phyloP scores from a whole-genome alignment of 2,113 vertebrate genomes.

The Cranoglanis bouderius region DNA sequence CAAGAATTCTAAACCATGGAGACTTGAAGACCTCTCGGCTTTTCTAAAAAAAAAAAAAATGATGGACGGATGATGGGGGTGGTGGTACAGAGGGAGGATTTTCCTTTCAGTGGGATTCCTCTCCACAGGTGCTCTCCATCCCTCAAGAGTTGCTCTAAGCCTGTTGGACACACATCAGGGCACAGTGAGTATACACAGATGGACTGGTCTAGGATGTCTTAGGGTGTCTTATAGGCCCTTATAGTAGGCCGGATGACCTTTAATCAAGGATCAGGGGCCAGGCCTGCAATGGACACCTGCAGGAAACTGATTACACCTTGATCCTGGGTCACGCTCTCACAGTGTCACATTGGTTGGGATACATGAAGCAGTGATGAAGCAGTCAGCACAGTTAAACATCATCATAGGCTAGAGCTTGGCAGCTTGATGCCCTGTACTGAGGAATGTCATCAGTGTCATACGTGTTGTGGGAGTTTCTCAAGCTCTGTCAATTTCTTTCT shows the following conservation, averaged over 20 bases:
- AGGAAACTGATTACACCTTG: constrained; percentile 55
- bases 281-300: constrained; percentile 65
- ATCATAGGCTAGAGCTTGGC: background rate
- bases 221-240: constrained; percentile 71
- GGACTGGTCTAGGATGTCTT: constrained; percentile 58
- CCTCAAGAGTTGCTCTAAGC: constrained; percentile 73
- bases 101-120: constrained; percentile 63
- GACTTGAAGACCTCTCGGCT: constrained; percentile 69
- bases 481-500: constrained; percentile 25
- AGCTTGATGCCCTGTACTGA: background rate
- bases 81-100: constrained; percentile 61
- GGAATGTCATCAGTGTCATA: constrained; percentile 35
- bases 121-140: constrained; percentile 66
- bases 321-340: constrained; percentile 62
- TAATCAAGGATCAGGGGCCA: constrained; percentile 74
- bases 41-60: constrained; percentile 55
- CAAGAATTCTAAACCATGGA: constrained; percentile 65
- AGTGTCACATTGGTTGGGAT: constrained; percentile 49
- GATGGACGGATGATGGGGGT: constrained; percentile 54
- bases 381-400: constrained; percentile 63
- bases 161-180: constrained; percentile 79
- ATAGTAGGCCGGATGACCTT: constrained; percentile 71
- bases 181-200: constrained; percentile 61
- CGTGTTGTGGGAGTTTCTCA: constrained; percentile 22
- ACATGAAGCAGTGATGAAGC: constrained; percentile 59